Base-by-base conservation (phyloP, 2,888 invertebrate genomes). In the Parascotia fuliginaria region DNA sequence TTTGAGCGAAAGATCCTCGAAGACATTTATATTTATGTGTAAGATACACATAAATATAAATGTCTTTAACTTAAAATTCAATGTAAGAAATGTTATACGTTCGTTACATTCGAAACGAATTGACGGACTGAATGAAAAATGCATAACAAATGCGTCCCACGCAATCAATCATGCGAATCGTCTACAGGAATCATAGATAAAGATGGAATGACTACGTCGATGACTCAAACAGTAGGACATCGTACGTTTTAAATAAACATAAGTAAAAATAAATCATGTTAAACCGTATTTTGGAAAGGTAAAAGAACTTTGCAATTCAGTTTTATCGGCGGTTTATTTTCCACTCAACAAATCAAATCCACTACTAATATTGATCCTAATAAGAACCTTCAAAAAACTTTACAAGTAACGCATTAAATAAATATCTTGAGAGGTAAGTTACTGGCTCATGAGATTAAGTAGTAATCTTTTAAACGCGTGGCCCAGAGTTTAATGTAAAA, bases 101-200 rank as follows among this genome's bases (percentile, higher is more conserved):
- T 75, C 64, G 68, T 55, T 52, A 67, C 71, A 71, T 73, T 66
- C 75, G 70, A 74, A 55, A 63, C 70, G 68, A 55, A 75, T 68
- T 71, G 67, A 66, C 66, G 70, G 58, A 77, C 70, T 70, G 61
- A 71, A 63, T 73, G 73, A 73, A 75, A 72, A 78, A 75, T 67
- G 70, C 66, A 73, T 74, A 74, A 74, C 69, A 72, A 75, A 67
- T 53, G 54, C 67, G 55, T 70, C 67, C 55, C 56, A 57, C 61
- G 60, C 66, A 66, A 79, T 75, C 77, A 72, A 70, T 75, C 70
- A 72, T 59, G 51, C 65, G 70, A 56, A 71, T 66, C 70, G 78
- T 69, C 72, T 75, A 76, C 69, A 64, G 52, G 69, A 71, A 73
- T 73, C 65, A 53, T 61, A 73, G 83, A 81, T 83, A 81, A 77